Percentiles rank a stretch among this genome's conserved stretches.
Conservation (phyloP, 2,888 invertebrate genomes). For the Nomada flava region DNA sequence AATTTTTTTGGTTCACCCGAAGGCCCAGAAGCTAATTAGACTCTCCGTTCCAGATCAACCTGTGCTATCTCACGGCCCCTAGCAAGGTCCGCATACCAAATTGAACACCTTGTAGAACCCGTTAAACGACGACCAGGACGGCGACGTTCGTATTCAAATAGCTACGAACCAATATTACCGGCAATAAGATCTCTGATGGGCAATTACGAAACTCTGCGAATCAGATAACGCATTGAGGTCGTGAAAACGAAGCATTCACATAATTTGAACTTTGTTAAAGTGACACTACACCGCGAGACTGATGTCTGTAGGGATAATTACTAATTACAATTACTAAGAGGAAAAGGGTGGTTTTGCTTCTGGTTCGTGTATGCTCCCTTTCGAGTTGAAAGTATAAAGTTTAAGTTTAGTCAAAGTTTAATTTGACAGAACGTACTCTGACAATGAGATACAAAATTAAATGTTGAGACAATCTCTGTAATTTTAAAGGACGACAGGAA, state of each 20-base stretch:
- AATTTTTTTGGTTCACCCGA: neutral
- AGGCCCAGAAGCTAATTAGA: neutral
- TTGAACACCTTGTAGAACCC: constrained; percentile 9
- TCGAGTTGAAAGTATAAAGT: neutral
- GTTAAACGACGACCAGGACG: constrained; percentile 5
- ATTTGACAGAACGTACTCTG: no score
- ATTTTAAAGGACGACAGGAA: no score
- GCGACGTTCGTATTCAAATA: constrained; percentile 18
- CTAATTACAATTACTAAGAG: neutral
- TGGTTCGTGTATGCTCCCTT: neutral
- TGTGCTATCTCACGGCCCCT: neutral
- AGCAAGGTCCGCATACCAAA: constrained; percentile 1
- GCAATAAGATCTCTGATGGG: constrained; percentile 47
- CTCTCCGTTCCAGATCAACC: neutral
- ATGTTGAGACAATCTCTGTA: no score
- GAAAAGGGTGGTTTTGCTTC: constrained; percentile 2
- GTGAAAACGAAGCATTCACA: constrained; percentile 12
- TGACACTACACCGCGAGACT: neutral
- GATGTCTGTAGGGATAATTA: neutral
- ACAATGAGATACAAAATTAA: no score
- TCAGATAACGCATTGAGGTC: neutral
- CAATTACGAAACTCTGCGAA: constrained; percentile 30
- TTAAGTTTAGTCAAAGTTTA: no score
- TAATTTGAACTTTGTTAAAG: constrained; percentile 12
- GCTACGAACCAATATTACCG: constrained; percentile 37